phyloP scores from a whole-genome alignment of 2,888 invertebrate genomes.

The Caenorhabditis wallacei region DNA sequence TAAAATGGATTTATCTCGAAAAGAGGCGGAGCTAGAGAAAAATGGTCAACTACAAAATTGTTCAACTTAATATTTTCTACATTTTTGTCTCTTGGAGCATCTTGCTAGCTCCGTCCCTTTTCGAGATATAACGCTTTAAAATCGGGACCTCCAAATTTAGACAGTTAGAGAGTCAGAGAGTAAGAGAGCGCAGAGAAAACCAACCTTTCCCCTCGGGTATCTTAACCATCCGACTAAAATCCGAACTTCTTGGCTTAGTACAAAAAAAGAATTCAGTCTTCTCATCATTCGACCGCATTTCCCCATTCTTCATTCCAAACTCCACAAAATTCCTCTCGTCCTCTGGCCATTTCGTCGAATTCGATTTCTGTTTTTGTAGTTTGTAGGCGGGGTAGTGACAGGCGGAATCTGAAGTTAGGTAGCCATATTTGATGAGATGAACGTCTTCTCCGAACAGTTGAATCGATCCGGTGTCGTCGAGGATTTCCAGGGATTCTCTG shows the following conservation, averaged over 20 bases:
- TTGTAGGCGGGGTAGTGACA: not conserved
- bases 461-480: not conserved
- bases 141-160: too few relatives aligned
- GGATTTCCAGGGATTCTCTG: conserved; percentile 13
- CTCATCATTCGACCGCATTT: conserved; percentile 7
- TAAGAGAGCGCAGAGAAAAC: not conserved
- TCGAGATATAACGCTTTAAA: too few relatives aligned
- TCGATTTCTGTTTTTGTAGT: not conserved
- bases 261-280: conserved; percentile 40
- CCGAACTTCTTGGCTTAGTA: conserved; percentile 4
- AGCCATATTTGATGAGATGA: conserved; percentile 1
- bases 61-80: too few relatives aligned
- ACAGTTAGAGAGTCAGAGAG: not conserved
- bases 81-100: not conserved
- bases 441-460: conserved; percentile 43
- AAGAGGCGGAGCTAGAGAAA: not conserved
- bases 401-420: not conserved
- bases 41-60: too few relatives aligned
- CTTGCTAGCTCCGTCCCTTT: not conserved
- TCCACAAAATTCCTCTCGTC: not conserved
- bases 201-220: conserved; percentile 28
- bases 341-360: not conserved
- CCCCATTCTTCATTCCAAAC: not conserved
- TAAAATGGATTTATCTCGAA: not conserved
- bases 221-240: conserved; percentile 26